These are phyloP conservation scores for Marronus borbonicus DNA, from an alignment of 2,888 invertebrate species.

Conservation along the genomic window DNA sequence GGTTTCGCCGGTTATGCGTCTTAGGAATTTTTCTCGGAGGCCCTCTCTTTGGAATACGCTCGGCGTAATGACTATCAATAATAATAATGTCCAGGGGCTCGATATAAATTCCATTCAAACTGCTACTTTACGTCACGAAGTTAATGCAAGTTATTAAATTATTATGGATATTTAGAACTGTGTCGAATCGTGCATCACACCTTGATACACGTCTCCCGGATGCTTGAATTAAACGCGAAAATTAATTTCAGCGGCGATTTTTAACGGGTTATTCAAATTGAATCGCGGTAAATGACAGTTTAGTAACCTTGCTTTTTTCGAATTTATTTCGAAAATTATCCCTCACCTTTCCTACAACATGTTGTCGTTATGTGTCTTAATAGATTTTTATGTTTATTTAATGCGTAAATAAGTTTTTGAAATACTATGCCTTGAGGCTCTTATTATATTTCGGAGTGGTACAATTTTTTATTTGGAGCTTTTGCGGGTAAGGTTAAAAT, in stretches of 20 bases:
- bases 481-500: too few species aligned
- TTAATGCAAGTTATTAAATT: slow-evolving; percentile 56
- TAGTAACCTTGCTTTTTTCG: not conserved
- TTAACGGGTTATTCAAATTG: slow-evolving; percentile 41
- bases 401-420: too few species aligned
- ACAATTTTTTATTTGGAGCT: not conserved
- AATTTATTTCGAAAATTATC: not conserved
- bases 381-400: too few species aligned
- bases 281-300: slow-evolving; percentile 16
- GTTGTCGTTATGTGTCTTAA: not conserved
- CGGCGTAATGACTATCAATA: slow-evolving; percentile 56
- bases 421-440: too few species aligned
- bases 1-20: slow-evolving; percentile 5
- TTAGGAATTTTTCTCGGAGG: slow-evolving; percentile 14
- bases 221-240: slow-evolving; percentile 33
- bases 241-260: slow-evolving; percentile 28
- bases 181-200: slow-evolving; percentile 25
- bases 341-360: not conserved
- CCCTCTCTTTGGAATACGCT: slow-evolving; percentile 44
- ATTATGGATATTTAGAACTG: slow-evolving; percentile 42
- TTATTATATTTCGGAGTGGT: too few species aligned
- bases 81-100: slow-evolving; percentile 53
- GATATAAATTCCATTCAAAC: slow-evolving; percentile 55
- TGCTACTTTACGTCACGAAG: slow-evolving; percentile 55
- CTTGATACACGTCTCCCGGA: slow-evolving; percentile 1